Conservation (phyloP, 64 coral and sea anemone genomes). For the Montipora sp. region DNA sequence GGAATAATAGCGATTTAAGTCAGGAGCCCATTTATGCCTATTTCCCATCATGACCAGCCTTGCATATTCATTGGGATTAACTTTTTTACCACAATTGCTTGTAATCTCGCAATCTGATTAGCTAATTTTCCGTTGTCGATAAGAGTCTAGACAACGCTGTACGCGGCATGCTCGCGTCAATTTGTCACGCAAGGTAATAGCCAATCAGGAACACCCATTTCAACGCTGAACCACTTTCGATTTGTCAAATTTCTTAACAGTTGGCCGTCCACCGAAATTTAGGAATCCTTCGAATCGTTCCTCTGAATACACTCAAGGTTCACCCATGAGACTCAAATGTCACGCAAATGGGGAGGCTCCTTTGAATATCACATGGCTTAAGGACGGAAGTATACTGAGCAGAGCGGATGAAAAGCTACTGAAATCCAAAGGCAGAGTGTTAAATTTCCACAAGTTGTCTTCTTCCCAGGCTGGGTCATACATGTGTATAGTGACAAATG, state of each 20-base stretch:
- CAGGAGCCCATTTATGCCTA: too few relatives aligned
- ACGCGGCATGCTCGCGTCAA: too few relatives aligned
- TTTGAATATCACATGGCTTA: slow-evolving; percentile 21
- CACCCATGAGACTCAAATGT: slow-evolving; percentile 49
- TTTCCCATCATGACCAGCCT: too few relatives aligned
- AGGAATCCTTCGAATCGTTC: slow-evolving; percentile 7
- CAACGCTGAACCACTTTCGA: background rate
- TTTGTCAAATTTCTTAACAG: background rate
- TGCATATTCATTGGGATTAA: too few relatives aligned
- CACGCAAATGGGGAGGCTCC: background rate
- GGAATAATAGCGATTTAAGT: too few relatives aligned
- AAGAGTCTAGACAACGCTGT: too few relatives aligned
- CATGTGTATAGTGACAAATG: slow-evolving; percentile 41
- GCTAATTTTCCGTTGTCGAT: too few relatives aligned
- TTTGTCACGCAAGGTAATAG: too few relatives aligned
- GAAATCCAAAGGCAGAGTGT: slow-evolving; percentile 6
- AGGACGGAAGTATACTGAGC: background rate
- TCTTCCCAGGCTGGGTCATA: slow-evolving; percentile 24
- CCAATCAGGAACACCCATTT: too few relatives aligned
- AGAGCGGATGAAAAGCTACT: background rate
- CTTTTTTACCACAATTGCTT: too few relatives aligned
- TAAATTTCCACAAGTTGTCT: slow-evolving; percentile 19
- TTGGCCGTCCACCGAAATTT: slow-evolving; percentile 12
- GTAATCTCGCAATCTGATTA: too few relatives aligned
- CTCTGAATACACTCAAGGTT: slow-evolving; percentile 10